Conservation (phyloP, 2,113 vertebrate genomes). For the Haemorhous mexicanus region DNA sequence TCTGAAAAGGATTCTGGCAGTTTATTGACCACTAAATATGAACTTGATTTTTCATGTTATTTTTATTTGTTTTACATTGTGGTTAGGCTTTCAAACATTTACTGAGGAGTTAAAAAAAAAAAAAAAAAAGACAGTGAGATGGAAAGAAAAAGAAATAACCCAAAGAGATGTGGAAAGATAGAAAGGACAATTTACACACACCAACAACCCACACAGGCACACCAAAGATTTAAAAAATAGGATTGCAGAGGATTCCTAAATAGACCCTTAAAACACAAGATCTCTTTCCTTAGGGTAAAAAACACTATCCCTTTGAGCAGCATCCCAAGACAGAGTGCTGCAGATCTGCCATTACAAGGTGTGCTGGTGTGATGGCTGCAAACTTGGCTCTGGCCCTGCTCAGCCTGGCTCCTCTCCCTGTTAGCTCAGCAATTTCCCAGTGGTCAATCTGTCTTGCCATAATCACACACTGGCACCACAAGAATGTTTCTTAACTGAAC, state of each 20-base stretch:
- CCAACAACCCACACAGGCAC: background rate
- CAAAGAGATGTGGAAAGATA: background rate
- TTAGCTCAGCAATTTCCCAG: conserved; percentile 92
- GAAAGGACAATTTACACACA: background rate
- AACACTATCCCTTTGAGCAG: background rate
- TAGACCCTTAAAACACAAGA: conserved; percentile 12
- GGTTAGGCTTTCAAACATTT: background rate
- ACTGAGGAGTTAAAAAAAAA: too few relatives aligned
- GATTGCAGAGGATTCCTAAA: conserved; percentile 20
- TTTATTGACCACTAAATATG: conserved; percentile 5
- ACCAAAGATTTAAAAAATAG: conserved; percentile 44
- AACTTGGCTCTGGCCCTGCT: conserved; percentile 63
- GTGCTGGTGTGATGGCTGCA: conserved; percentile 68
- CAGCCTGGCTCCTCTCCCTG: conserved; percentile 73
- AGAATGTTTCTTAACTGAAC: conserved; percentile 81
- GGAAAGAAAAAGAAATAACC: background rate
- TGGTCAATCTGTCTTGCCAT: conserved; percentile 94
- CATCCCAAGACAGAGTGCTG: conserved; percentile 49
- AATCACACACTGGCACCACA: conserved; percentile 91
- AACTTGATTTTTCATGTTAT: background rate
- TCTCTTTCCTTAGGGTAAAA: conserved; percentile 48
- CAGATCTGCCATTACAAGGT: conserved; percentile 75
- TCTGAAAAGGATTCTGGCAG: conserved; percentile 27
- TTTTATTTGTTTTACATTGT: conserved; percentile 17
- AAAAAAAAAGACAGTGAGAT: too few relatives aligned